Evolutionary conservation across 2,888 invertebrate species (phyloP), one percentile per base, ranked within the genome.

Genomic region (Pandemis cinnamomeana): DNA sequence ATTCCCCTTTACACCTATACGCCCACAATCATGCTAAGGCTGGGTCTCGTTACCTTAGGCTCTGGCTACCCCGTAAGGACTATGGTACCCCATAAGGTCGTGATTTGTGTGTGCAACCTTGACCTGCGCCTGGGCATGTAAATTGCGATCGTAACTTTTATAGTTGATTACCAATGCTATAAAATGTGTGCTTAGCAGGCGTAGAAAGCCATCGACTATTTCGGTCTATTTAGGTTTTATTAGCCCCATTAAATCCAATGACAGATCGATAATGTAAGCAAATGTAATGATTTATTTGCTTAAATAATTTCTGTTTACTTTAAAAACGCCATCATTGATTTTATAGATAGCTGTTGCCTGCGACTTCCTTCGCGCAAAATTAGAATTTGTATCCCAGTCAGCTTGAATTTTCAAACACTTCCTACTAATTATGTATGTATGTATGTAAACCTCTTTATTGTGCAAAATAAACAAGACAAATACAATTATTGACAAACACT

Each of bases 101-200:
- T 48, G 0, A 48, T 48, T 48, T 48, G 13, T 13, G 48, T 48
- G 5, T 5, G n/a, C 10, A 10, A 51, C 51, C 51, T 51, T 51
- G 51, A n/a, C 6, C 6, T n/a, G 13, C 13, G 13, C 48, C 5
- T 5, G 13, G n/a, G 51, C 51, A 51, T 51, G 51, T 13, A 13
- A n/a, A 51, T n/a, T 0, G 51, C 13, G 51, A 5, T 51, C 51
- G 51, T 58, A 58, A 58, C 58, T 58, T 58, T 58, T 58, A 58
- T 58, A 4, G 58, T 5, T 58, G 27, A 58, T 58, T 27, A 58
- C 58, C 58, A 58, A 58, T 15, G 55, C 58, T 58, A 58, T 58
- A 58, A 58, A 58, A 27, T 27, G 53, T 55, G 53, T 55, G 58
- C 58, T 27, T 58, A 10, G 27, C 20, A 27, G 27, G 11, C 58